Base-by-base conservation (phyloP, 2,113 vertebrate genomes). In the Tragelaphus scriptus region DNA sequence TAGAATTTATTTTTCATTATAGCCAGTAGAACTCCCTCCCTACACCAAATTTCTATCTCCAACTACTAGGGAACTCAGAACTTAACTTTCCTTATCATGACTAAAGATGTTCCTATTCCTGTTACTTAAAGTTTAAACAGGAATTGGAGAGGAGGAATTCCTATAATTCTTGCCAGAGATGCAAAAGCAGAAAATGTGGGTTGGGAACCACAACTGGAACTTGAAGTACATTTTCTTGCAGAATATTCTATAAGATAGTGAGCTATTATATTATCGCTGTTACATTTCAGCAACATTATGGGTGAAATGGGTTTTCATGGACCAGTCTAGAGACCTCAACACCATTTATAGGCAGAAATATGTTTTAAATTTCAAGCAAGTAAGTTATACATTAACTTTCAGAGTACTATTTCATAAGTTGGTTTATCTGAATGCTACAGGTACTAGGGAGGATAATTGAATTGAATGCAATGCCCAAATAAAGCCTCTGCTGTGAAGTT, bases 331-430 rank as follows among this genome's bases (percentile, higher is more conserved):
- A 80, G 91, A 96, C 26, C 40, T 95, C 56, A 63, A 13, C 40
- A 65, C 30, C 82, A 95, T 80, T 96, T 91, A 89, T n/a, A 88
- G 32, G 26, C 81, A 97, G 91, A 97, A 94, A 91, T 59, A 81
- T 2, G 28, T 65, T 93, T 96, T 95, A 93, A 97, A 94, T 91
- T 91, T 91, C 40, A 97, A 98, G 82, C 63, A 97, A 82, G 26
- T 59, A 95, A 93, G 63, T 82, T 96, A 53, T 26, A 56, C 44
- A 26, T 91, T 91, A 65, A 94, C 56, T 82, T 97, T 91, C 30
- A 92, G 82, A 97, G 95, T 63, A 91, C 15, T 55, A 51, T 90
- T 92, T 82, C 88, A 49, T 79, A 79, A 80, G 51, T 65, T 65
- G 47, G 44, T 40, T 97, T 89, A 94, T 80, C 85, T 75, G 56